These are phyloP conservation scores for Rhadina sibilatrix DNA, from an alignment of 2,113 vertebrate species.

Conservation along the genomic window DNA sequence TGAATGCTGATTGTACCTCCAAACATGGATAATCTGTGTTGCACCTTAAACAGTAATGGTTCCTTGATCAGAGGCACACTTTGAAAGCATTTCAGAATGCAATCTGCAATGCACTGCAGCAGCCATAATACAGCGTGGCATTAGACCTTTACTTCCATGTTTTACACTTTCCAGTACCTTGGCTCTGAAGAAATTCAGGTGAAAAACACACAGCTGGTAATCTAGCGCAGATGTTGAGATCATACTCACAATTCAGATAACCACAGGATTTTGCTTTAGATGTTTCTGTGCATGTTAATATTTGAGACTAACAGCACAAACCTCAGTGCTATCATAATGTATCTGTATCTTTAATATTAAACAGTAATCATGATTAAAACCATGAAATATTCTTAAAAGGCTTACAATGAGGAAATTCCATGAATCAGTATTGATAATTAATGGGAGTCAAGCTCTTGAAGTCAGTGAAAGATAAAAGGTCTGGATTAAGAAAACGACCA, in stretches of 20 bases:
- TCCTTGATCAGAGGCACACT: neutral
- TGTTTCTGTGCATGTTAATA: neutral
- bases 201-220: neutral
- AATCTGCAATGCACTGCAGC: neutral
- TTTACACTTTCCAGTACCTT: neutral
- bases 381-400: neutral
- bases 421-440: neutral
- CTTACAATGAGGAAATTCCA: neutral
- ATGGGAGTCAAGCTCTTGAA: neutral
- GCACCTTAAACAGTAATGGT: neutral
- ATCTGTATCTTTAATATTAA: neutral
- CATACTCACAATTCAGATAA: neutral
- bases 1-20: neutral
- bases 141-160: neutral
- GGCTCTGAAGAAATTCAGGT: neutral
- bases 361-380: neutral
- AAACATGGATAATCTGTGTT: accelerated
- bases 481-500: neutral
- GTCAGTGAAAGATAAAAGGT: neutral
- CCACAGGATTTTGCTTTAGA: neutral
- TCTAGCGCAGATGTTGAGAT: neutral
- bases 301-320: neutral
- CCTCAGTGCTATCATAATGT: neutral
- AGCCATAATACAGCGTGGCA: neutral
- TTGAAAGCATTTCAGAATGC: neutral